Percentiles rank a stretch among this genome's conserved stretches.
Evolutionary conservation across 2,888 invertebrate species (phyloP).

Genomic region (Lamproptera curius): DNA sequence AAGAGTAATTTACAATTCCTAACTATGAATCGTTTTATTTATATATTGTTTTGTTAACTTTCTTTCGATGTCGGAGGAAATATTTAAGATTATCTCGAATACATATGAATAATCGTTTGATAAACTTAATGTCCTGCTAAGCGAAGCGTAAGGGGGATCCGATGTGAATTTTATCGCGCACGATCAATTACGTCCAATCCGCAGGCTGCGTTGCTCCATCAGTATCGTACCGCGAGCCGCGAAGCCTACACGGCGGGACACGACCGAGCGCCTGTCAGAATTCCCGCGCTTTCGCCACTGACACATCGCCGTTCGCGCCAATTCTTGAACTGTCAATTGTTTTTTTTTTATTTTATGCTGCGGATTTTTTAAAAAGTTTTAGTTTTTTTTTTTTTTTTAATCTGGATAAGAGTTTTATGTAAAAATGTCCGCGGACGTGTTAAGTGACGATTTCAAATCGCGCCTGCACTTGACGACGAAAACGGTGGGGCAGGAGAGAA

Average conservation of each 20-base stretch:
- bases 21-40: no score
- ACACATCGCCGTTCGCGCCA: slow-evolving; percentile 9
- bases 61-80: no score
- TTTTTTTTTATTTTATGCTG: not conserved
- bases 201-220: slow-evolving; percentile 50
- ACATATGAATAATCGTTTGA: no score
- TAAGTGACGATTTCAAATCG: slow-evolving; percentile 88
- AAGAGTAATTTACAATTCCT: no score
- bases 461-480: slow-evolving; percentile 85
- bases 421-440: slow-evolving; percentile 85
- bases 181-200: slow-evolving; percentile 62
- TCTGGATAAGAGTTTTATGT: slow-evolving; percentile 23
- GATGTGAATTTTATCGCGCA: slow-evolving; percentile 45
- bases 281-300: slow-evolving; percentile 28
- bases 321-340: slow-evolving; percentile 4
- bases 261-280: slow-evolving; percentile 30
- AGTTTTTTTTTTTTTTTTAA: slow-evolving; percentile 23
- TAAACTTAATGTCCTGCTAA: no score
- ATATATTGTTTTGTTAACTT: no score
- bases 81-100: no score
- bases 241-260: slow-evolving; percentile 56
- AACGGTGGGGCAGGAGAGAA: slow-evolving; percentile 90
- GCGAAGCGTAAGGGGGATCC: slow-evolving; percentile 31
- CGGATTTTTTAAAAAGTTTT: not conserved
- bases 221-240: slow-evolving; percentile 64